These are phyloP conservation scores for Eidolon dupreanum DNA, from an alignment of 2,797 vertebrate species.

Conservation along the genomic window DNA sequence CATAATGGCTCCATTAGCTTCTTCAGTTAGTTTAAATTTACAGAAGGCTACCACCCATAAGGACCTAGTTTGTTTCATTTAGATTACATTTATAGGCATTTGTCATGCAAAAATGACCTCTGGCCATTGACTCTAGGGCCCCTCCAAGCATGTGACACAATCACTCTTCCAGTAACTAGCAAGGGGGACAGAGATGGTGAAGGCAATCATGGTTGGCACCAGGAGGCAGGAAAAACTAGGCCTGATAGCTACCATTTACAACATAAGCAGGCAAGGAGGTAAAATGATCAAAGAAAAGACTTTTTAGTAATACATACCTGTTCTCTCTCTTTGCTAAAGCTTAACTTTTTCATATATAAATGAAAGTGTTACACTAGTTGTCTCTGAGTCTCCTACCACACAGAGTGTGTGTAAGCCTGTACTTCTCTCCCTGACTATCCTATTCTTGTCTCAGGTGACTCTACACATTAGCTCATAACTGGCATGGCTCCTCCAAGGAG, in stretches of 20 bases:
- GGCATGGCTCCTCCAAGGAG: background rate
- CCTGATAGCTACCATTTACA: background rate
- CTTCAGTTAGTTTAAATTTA: background rate
- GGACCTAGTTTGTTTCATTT: background rate
- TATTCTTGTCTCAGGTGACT: background rate
- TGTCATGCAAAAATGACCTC: background rate
- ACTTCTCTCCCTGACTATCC: background rate
- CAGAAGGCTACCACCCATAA: background rate
- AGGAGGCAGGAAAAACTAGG: background rate
- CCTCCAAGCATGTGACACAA: background rate
- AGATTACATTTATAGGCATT: background rate
- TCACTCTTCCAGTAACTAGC: background rate
- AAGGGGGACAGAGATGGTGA: background rate
- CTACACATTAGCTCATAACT: background rate
- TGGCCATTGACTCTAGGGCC: background rate
- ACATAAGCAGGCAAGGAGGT: background rate
- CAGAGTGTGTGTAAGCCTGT: background rate
- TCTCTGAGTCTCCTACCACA: too few species aligned
- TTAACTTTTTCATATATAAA: background rate
- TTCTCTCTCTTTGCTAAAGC: background rate
- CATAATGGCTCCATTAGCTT: background rate
- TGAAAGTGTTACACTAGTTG: background rate
- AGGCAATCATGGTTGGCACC: background rate
- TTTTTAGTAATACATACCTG: background rate
- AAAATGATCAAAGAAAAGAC: background rate